phyloP scores from a whole-genome alignment of 1,140 invertebrate genomes.

The Drosophila lini region DNA sequence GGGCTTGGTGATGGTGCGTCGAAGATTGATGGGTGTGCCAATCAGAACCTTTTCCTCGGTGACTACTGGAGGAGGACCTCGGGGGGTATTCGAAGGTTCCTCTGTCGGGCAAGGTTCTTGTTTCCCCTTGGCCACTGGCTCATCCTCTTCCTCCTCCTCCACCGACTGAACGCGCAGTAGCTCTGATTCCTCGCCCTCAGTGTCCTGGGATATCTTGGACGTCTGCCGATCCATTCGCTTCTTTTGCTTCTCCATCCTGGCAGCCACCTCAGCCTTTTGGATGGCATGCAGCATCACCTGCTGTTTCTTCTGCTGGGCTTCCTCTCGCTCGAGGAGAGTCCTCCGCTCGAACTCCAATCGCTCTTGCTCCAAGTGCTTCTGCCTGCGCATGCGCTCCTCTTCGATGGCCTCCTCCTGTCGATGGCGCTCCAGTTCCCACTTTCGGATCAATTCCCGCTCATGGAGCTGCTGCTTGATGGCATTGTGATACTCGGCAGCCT shows the following conservation, averaged over 20 bases:
- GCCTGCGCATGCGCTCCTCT: slow-evolving; percentile 86
- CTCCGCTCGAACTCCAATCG: slow-evolving; percentile 85
- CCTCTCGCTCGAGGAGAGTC: slow-evolving; percentile 85
- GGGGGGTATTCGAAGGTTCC: slow-evolving; percentile 19
- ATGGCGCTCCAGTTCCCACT: slow-evolving; percentile 86
- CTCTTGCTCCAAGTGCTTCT: slow-evolving; percentile 86
- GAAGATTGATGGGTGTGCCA: slow-evolving; percentile 79
- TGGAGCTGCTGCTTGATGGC: slow-evolving; percentile 89
- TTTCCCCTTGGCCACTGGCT: neutral
- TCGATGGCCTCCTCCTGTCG: slow-evolving; percentile 87
- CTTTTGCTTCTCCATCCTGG: slow-evolving; percentile 85
- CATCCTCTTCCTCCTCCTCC: slow-evolving; percentile 1
- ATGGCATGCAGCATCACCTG: slow-evolving; percentile 86
- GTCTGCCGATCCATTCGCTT: slow-evolving; percentile 62
- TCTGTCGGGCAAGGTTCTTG: slow-evolving; percentile 1
- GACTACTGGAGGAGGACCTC: slow-evolving; percentile 30
- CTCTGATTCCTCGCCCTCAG: neutral
- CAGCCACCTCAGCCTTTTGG: slow-evolving; percentile 85
- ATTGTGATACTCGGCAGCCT: slow-evolving; percentile 88
- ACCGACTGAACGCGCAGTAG: slow-evolving; percentile 5
- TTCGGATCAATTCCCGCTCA: slow-evolving; percentile 86
- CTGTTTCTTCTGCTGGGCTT: slow-evolving; percentile 85
- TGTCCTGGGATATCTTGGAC: slow-evolving; percentile 18
- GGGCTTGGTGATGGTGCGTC: slow-evolving; percentile 74
- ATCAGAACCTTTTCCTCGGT: slow-evolving; percentile 79